Evolutionary conservation across 2,888 invertebrate species (phyloP).

Genomic region (Cylindroiulus punctatus): DNA sequence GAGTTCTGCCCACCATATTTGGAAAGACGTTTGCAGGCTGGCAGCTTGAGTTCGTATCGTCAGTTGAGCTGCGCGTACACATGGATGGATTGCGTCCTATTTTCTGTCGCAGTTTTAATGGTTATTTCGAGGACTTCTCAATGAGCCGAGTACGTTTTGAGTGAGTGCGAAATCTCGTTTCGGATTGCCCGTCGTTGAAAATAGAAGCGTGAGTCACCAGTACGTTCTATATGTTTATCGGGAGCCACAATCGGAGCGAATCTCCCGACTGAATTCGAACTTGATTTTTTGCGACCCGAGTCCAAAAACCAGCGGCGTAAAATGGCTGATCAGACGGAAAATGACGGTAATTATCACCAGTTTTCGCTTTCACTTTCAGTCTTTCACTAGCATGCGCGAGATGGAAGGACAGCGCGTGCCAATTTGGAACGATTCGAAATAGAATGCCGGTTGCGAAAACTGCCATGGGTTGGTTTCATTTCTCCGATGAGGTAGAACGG

Average conservation of each 20-base stretch:
- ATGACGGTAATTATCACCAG: neutral
- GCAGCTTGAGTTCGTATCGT: neutral
- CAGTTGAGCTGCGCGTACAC: neutral
- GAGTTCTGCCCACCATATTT: slow-evolving; percentile 22
- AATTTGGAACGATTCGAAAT: slow-evolving; percentile 32
- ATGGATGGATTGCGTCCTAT: neutral
- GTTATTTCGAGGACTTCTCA: neutral
- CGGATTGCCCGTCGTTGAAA: neutral
- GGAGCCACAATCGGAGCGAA: slow-evolving; percentile 19
- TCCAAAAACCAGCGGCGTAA: neutral
- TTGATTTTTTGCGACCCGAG: neutral
- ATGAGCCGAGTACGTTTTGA: neutral
- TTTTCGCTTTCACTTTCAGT: neutral
- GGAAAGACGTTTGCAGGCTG: slow-evolving; percentile 30
- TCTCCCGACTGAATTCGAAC: slow-evolving; percentile 25
- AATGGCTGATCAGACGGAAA: slow-evolving; percentile 32
- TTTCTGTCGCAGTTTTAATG: neutral
- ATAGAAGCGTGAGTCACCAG: slow-evolving; percentile 6
- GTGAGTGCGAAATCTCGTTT: neutral
- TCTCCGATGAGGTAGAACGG: neutral
- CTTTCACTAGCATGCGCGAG: neutral
- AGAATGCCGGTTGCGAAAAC: neutral
- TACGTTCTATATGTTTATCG: neutral
- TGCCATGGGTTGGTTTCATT: neutral
- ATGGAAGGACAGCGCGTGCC: neutral